Base-by-base conservation (phyloP, 2,113 vertebrate species). In the Pungitius pungitius region DNA sequence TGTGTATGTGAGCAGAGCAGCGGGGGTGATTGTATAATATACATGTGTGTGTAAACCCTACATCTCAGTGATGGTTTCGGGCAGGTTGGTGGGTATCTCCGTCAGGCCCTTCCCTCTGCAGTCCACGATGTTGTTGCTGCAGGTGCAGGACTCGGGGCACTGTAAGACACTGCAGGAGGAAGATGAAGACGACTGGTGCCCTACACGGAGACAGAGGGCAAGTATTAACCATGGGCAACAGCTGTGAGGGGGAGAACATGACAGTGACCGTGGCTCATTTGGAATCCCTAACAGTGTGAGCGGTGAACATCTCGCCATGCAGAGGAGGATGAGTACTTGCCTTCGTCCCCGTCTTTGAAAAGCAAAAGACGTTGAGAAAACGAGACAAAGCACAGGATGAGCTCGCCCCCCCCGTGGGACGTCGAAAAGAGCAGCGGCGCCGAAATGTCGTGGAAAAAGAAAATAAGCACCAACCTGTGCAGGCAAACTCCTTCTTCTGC, bases 11-110 rank as follows among this genome's bases (percentile, higher is more conserved):
- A 35, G 33, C 20, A 15, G 18, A 11, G 27, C 30, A 8, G 5
- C 33, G 33, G 33, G 3, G 33, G 47, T 49, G 8, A 3, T 8
- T 20, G 9, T 47, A 20, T 47, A 47, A 12, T 40, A 4, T 40
- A 4, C 13, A 12, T 66, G 24, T 8, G 27, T 37, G 33, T 45
- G 57, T 70, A 60, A 61, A 57, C 55, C 61, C 94, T 92, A 99
- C 97, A 99, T 99, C 94, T 99, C 98, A 14, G 97, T 99, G 86
- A 99, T 99, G 60, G 96, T 97, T 91, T 99, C 97, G 2, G 98
- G 98, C 49, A 99, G 96, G 84, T 97, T 99, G 1, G 95, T 97
- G 78, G 98, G 97, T 78, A 99, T 98, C 78, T 99, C 97, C 5
- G 95, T 94, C 60, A 99, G 94, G 39, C 96, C 95, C 75, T 99